A percentile compares a stretch with the other conserved stretches of the same genome.
Evolutionary conservation across 1,140 invertebrate species (phyloP).

Genomic region (Drosophila paulistorum): DNA sequence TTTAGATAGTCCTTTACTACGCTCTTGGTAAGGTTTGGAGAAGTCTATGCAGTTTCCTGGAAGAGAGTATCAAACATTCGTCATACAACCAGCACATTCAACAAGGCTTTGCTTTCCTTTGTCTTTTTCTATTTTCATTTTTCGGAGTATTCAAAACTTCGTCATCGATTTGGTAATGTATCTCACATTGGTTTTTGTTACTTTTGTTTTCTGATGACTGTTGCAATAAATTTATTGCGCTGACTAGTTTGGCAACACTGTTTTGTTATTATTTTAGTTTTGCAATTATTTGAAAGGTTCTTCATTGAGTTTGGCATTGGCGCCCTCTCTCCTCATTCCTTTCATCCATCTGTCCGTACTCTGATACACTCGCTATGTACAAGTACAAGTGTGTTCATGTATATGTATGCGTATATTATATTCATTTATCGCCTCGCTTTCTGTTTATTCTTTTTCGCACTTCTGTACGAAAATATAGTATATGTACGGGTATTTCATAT

Average conservation of each 20-base stretch:
- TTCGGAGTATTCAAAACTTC: slow-evolving; percentile 29
- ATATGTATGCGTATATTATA: slow-evolving; percentile 15
- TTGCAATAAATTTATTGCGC: slow-evolving; percentile 49
- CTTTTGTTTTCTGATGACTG: neutral
- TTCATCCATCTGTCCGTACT: neutral
- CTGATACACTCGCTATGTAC: slow-evolving; percentile 1
- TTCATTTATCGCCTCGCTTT: slow-evolving; percentile 48
- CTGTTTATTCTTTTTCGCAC: slow-evolving; percentile 56
- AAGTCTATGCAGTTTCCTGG: too few relatives aligned
- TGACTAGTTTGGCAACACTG: slow-evolving; percentile 27
- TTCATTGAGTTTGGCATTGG: slow-evolving; percentile 50
- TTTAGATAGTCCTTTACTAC: too few relatives aligned
- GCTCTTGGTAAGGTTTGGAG: too few relatives aligned
- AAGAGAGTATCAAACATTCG: too few relatives aligned
- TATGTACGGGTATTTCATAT: slow-evolving; percentile 2
- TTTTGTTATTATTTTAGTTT: slow-evolving; percentile 34
- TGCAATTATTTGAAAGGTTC: slow-evolving; percentile 62
- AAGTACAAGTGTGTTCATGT: neutral
- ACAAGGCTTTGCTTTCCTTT: neutral
- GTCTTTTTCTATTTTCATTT: neutral
- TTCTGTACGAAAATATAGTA: slow-evolving; percentile 55
- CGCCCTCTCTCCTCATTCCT: neutral
- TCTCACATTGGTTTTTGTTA: slow-evolving; percentile 27
- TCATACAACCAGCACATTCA: neutral
- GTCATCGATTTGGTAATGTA: slow-evolving; percentile 10